Evolutionary conservation across 2,888 invertebrate genomes (phyloP).

Genomic region (Atherix ibis): DNA sequence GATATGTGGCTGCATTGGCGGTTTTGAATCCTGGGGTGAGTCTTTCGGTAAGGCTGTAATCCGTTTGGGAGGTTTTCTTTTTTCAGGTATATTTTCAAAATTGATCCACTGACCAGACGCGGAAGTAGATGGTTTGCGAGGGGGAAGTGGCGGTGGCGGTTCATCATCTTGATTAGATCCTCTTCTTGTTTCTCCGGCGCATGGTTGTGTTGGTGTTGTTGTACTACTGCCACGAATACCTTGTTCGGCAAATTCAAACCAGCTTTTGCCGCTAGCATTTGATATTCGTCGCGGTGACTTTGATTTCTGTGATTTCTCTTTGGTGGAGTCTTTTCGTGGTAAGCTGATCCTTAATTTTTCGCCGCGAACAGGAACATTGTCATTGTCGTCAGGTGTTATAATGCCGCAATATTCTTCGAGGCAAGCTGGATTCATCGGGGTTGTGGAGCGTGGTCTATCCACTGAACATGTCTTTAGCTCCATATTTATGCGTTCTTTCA

Average conservation of each 20-base stretch:
- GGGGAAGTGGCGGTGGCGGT: conserved; percentile 35
- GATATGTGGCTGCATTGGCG: conserved; percentile 22
- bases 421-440: conserved; percentile 53
- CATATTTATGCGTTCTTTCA: conserved; percentile 47
- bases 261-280: conserved; percentile 35
- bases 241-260: conserved; percentile 47
- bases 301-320: conserved; percentile 23
- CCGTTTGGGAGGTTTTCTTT: conserved; percentile 62
- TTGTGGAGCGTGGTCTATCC: conserved; percentile 56
- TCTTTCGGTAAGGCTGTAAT: conserved; percentile 62
- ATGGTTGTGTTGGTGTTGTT: conserved; percentile 16
- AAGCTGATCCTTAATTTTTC: conserved; percentile 55
- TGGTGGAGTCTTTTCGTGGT: conserved; percentile 40
- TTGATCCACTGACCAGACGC: conserved; percentile 58
- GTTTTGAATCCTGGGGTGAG: conserved; percentile 17
- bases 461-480: conserved; percentile 53
- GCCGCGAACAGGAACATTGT: conserved; percentile 22
- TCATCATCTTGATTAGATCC: conserved; percentile 14
- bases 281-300: conserved; percentile 39
- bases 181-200: conserved; percentile 2
- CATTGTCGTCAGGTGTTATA: conserved; percentile 22
- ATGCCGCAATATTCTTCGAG: conserved; percentile 52
- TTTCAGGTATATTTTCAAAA: conserved; percentile 73
- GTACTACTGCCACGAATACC: conserved; percentile 31
- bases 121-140: conserved; percentile 24